Evolutionary conservation across 2,797 vertebrate species (phyloP).

Genomic region (Sebastes itinus): DNA sequence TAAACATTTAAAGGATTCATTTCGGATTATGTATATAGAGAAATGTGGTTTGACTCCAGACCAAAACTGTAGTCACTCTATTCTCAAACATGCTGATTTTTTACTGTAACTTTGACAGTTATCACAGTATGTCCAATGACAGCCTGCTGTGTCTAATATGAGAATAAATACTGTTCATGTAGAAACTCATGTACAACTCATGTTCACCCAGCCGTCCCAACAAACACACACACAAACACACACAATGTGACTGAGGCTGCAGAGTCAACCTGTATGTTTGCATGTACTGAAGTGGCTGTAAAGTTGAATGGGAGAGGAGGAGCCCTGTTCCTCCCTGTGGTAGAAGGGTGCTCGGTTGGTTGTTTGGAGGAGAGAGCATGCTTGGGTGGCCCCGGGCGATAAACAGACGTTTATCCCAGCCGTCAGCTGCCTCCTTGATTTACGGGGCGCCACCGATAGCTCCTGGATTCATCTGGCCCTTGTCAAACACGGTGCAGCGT

Average conservation of each 20-base stretch:
- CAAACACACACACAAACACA: slow-evolving; percentile 12
- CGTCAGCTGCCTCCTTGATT: slow-evolving; percentile 99
- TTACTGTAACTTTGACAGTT: background rate
- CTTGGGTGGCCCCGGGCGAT: slow-evolving; percentile 93
- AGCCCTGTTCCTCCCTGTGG: slow-evolving; percentile 63
- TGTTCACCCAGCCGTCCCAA: slow-evolving; percentile 7
- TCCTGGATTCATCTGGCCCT: slow-evolving; percentile 99
- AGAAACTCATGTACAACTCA: slow-evolving; percentile 9
- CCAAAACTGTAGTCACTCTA: background rate
- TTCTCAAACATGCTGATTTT: slow-evolving; percentile 9
- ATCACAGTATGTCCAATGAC: background rate
- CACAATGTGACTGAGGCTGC: slow-evolving; percentile 1
- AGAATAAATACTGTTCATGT: background rate
- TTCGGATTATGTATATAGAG: slow-evolving; percentile 26
- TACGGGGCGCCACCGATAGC: slow-evolving; percentile 95
- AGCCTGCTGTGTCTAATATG: slow-evolving; percentile 7
- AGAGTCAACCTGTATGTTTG: slow-evolving; percentile 37
- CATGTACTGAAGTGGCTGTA: slow-evolving; percentile 35
- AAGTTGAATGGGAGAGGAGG: slow-evolving; percentile 57
- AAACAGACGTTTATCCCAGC: slow-evolving; percentile 98
- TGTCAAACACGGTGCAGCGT: slow-evolving; percentile 95
- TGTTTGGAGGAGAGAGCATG: slow-evolving; percentile 78
- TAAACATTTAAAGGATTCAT: slow-evolving; percentile 45
- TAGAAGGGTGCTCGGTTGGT: slow-evolving; percentile 78
- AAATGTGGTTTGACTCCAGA: slow-evolving; percentile 25